Percentiles rank a stretch among this genome's conserved stretches.
Evolutionary conservation across 2,797 vertebrate genomes (phyloP).

Genomic region (Halcyon chelicuti): DNA sequence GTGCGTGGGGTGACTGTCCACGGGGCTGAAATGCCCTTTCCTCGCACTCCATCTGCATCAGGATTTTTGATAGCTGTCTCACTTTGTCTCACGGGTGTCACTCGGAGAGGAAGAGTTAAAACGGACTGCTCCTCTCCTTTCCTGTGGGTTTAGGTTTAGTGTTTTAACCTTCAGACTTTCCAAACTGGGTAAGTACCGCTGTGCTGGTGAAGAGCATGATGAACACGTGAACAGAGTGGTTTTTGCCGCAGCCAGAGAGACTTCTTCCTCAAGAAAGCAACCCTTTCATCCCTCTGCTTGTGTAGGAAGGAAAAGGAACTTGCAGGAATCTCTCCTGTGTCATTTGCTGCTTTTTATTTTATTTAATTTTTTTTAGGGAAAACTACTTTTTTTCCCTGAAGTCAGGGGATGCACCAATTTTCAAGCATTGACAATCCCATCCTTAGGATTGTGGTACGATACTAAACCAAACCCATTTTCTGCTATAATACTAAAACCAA

Average conservation of each 20-base stretch:
- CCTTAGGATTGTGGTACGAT: not conserved
- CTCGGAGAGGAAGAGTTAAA: not conserved
- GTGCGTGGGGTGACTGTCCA: not conserved
- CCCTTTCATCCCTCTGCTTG: not conserved
- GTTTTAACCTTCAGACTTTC: conserved; percentile 21
- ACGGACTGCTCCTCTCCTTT: not conserved
- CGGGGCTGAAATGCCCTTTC: not conserved
- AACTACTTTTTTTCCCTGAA: not conserved
- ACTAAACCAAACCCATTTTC: not conserved
- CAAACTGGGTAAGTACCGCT: not conserved
- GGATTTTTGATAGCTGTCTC: not conserved
- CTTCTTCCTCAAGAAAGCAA: conserved; percentile 33
- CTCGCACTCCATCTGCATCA: not conserved
- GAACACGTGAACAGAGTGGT: conserved; percentile 18
- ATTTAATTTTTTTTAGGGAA: not conserved
- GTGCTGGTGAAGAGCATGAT: not conserved
- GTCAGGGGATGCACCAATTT: not conserved
- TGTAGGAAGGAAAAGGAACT: not conserved
- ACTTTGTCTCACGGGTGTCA: not conserved
- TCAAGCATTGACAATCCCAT: not conserved
- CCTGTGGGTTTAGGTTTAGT: not conserved
- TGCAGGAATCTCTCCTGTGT: not conserved
- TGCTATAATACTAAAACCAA: not conserved
- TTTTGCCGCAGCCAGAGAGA: not conserved
- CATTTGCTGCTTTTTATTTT: not conserved